These are phyloP conservation scores for Neogobius melanostomus DNA, from an alignment of 2,113 vertebrate genomes.

Conservation along the genomic window DNA sequence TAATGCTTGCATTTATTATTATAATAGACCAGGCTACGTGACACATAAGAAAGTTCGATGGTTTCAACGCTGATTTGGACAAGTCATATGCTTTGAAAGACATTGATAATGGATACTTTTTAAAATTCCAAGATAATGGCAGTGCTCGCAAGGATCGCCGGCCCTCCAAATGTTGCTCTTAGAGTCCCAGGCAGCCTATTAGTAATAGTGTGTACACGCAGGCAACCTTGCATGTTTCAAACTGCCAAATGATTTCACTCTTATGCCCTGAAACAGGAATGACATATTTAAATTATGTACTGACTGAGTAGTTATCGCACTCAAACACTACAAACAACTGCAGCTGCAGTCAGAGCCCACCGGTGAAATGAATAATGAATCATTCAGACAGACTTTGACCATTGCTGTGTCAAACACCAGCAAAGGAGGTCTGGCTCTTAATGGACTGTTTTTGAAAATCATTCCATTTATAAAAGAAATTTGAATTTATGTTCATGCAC, in stretches of 20 bases:
- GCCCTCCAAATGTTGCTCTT: no score
- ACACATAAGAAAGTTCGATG: no score
- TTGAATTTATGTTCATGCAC: background rate
- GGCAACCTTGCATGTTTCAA: background rate
- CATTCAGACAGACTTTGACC: conserved; percentile 1
- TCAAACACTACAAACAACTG: background rate
- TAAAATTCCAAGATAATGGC: no score
- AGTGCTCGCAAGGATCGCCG: no score
- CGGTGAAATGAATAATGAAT: conserved; percentile 7
- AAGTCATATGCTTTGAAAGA: no score
- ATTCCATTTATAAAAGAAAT: background rate
- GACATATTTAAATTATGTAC: conserved; percentile 1
- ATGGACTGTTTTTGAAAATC: background rate
- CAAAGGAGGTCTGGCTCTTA: background rate
- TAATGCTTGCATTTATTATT: no score
- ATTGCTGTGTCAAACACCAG: background rate
- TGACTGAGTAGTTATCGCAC: background rate
- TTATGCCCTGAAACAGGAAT: background rate
- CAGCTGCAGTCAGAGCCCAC: background rate
- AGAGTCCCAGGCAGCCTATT: background rate
- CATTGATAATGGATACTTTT: no score
- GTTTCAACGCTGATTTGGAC: no score
- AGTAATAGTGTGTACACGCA: background rate
- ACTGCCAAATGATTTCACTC: background rate
- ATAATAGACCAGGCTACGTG: no score